Conservation (phyloP, 2,797 vertebrate genomes). For the Halcyon smyrnensis region DNA sequence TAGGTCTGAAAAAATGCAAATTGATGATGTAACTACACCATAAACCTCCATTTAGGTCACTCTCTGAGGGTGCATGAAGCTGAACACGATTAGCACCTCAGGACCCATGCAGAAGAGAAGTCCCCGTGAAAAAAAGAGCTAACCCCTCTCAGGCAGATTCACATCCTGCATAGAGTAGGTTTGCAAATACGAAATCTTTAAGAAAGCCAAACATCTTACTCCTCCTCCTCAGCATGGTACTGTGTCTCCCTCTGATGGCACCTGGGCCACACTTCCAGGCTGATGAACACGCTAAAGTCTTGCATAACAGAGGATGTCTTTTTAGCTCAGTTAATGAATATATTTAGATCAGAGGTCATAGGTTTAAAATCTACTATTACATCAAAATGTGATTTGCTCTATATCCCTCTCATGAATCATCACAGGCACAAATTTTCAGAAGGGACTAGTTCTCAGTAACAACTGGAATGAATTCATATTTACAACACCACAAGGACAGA, state of each 20-base stretch:
- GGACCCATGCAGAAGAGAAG: not conserved
- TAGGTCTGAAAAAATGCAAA: not conserved
- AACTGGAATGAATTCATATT: not conserved
- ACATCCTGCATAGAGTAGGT: not conserved
- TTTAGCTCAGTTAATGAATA: not conserved
- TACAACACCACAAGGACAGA: not conserved
- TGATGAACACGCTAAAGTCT: not conserved
- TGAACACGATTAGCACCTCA: not conserved
- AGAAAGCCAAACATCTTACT: not conserved
- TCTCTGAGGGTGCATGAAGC: not conserved
- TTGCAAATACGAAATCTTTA: not conserved
- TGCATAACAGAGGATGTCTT: not conserved
- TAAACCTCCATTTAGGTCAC: not conserved
- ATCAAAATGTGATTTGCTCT: not conserved
- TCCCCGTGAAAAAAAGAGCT: not conserved
- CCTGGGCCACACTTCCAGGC: constrained; percentile 28
- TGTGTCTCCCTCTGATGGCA: constrained; percentile 69
- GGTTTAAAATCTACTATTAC: not conserved
- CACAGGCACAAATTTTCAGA: not conserved
- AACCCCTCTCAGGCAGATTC: not conserved
- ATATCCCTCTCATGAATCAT: not conserved
- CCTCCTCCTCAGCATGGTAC: not conserved
- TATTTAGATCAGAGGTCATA: not conserved
- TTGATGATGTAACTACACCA: not conserved
- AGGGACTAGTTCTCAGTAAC: not conserved